A percentile compares a stretch with the other conserved stretches of the same genome.
phyloP scores from a whole-genome alignment of 2,113 vertebrate genomes.

The Mus pahari region DNA sequence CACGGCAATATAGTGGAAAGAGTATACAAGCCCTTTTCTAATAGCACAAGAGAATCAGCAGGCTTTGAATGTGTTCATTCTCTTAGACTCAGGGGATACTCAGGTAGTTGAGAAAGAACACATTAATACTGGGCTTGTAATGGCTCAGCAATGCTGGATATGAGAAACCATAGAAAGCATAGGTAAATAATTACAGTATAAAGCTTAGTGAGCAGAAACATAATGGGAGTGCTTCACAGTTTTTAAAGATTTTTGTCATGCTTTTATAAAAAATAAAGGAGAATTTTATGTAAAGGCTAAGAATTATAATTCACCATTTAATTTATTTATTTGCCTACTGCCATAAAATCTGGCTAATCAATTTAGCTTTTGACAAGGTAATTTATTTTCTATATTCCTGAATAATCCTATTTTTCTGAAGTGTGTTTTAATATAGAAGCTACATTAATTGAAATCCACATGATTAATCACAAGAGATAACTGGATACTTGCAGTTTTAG shows the following conservation, averaged over 20 bases:
- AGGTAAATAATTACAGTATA: slow-evolving; percentile 70
- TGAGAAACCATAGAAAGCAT: slow-evolving; percentile 68
- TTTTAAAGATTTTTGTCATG: slow-evolving; percentile 78
- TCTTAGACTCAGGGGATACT: slow-evolving; percentile 76
- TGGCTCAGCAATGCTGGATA: slow-evolving; percentile 60
- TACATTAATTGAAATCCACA: slow-evolving; percentile 55
- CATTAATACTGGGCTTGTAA: slow-evolving; percentile 63
- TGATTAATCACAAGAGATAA: slow-evolving; percentile 54
- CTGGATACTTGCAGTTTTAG: not conserved
- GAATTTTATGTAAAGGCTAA: slow-evolving; percentile 71
- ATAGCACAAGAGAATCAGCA: slow-evolving; percentile 76
- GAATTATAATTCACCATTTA: slow-evolving; percentile 74
- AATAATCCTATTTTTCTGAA: not conserved
- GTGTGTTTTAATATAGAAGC: slow-evolving; percentile 49
- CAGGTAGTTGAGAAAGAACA: slow-evolving; percentile 79
- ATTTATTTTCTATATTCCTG: slow-evolving; percentile 59
- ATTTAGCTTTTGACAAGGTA: slow-evolving; percentile 74
- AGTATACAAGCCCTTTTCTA: slow-evolving; percentile 67
- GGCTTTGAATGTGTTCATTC: slow-evolving; percentile 79
- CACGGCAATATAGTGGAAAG: slow-evolving; percentile 48
- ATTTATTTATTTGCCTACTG: slow-evolving; percentile 70
- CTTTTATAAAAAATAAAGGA: slow-evolving; percentile 53
- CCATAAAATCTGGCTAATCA: slow-evolving; percentile 72
- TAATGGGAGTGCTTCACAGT: slow-evolving; percentile 47
- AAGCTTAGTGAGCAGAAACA: slow-evolving; percentile 71